Base-by-base conservation (phyloP, 1,140 invertebrate genomes). In the Panagrolaimus sp. region DNA sequence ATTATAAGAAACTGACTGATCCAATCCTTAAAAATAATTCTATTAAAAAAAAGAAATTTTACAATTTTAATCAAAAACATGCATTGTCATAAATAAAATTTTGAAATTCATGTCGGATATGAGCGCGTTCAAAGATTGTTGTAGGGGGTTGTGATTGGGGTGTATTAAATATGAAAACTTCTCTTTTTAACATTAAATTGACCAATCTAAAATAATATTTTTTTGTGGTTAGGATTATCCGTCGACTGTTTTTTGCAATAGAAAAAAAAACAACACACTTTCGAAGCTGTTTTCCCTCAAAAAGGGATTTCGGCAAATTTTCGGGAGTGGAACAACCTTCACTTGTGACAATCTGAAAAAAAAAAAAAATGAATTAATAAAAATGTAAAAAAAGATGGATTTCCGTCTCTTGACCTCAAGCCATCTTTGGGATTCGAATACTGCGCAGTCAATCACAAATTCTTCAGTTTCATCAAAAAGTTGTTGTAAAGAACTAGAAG, bases 1-100 rank as follows among this genome's bases (percentile, higher is more conserved):
- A 57, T 57, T 25, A 57, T 27, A 23, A 57, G 51, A 57, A 57
- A 57, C 51, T 57, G 51, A 16, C 51, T 57, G 51, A 57, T 57
- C 51, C 51, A 57, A 57, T 57, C 51, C 51, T 57, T 57, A n/a
- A 57, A 57, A 13, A 57, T 20, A 11, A n/a, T 27, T 11, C 8
- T 4, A 20, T 20, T 57, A 8, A 8, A 4, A 51, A 51, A 8
- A n/a, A n/a, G n/a, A n/a, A 25, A 51, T 20, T 8, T n/a, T 57
- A 11, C 13, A 57, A 11, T 57, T 57, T 57, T 20, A 57, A 9
- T 57, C n/a, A n/a, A 23, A 57, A 57, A 57, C 51, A 11, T 13
- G 27, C 51, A 16, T 57, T 27, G n/a, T 57, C 51, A 16, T 11
- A 20, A 57, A 57, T 57, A 57, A 57, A 11, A 25, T 20, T 11